These are phyloP conservation scores for Varecia variegata DNA, from an alignment of 2,797 vertebrate genomes.

Conservation along the genomic window DNA sequence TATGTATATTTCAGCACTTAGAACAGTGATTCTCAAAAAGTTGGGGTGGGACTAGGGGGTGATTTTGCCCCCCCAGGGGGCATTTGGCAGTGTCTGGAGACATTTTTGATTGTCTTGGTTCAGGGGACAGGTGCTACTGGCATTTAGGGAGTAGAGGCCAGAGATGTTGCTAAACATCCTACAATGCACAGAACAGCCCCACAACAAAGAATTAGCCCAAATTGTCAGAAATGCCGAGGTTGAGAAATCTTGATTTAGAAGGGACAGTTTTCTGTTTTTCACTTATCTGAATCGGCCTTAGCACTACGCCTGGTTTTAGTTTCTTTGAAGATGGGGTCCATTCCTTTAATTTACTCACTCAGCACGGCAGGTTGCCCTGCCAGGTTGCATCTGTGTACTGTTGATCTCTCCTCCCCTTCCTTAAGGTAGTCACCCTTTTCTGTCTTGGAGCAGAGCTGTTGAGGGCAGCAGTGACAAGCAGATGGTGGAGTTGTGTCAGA, in stretches of 20 bases:
- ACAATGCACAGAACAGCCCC: not conserved
- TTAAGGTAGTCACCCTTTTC: not conserved
- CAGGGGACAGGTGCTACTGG: not conserved
- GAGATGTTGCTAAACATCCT: not conserved
- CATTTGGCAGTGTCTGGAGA: not conserved
- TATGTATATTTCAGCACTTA: not conserved
- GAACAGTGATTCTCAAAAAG: not conserved
- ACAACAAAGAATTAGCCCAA: too few species aligned
- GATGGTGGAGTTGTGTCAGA: accelerated
- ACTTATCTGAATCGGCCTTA: not conserved
- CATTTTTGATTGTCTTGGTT: not conserved
- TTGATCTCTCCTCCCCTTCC: not conserved
- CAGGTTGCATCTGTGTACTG: not conserved
- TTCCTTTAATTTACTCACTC: not conserved
- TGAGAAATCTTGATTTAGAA: not conserved
- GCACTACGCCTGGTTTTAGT: not conserved
- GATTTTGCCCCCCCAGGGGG: not conserved
- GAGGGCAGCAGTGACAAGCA: not conserved
- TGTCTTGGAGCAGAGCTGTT: not conserved
- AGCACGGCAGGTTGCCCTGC: not conserved
- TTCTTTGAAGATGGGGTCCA: not conserved
- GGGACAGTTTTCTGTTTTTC: not conserved
- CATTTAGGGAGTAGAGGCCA: not conserved
- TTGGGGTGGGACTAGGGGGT: not conserved
- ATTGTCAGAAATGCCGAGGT: not conserved